These are phyloP conservation scores for Ginglymostoma cirratum DNA, from an alignment of 2,113 vertebrate species.

Conservation along the genomic window DNA sequence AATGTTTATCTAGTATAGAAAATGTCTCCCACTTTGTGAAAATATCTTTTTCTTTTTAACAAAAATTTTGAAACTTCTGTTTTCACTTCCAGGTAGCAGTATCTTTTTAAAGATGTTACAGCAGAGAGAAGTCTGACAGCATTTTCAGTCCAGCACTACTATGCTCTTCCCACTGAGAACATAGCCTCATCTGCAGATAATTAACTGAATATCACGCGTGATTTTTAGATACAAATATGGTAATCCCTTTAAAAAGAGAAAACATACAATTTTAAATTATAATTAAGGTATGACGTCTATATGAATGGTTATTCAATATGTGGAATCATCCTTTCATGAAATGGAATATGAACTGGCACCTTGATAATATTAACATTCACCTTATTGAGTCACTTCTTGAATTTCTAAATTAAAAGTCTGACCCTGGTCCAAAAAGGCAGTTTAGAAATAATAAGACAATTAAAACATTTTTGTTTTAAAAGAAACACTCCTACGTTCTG, in stretches of 20 bases:
- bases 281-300: constrained; percentile 9
- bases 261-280: not conserved
- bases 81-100: constrained; percentile 34
- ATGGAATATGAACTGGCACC: constrained; percentile 62
- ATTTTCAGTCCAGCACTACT: not conserved
- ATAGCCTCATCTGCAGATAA: constrained; percentile 4
- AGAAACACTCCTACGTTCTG: constrained; percentile 49
- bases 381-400: constrained; percentile 24
- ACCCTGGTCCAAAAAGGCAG: constrained; percentile 22
- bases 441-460: constrained; percentile 49
- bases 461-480: constrained; percentile 43
- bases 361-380: constrained; percentile 49
- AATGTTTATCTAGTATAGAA: constrained; percentile 36
- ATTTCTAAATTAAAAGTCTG: not conserved
- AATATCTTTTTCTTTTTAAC: constrained; percentile 29
- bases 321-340: constrained; percentile 54
- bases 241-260: not conserved
- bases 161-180: not conserved
- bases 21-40: constrained; percentile 37
- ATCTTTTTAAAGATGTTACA: constrained; percentile 10
- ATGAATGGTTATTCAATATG: constrained; percentile 1
- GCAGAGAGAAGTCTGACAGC: not conserved
- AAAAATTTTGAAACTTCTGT: constrained; percentile 36
- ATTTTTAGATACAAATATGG: constrained; percentile 26
- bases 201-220: constrained; percentile 15